A percentile compares a stretch with the other conserved stretches of the same genome.
Conservation (phyloP, 2,113 vertebrate species). For the Halichoeres trimaculatus region DNA sequence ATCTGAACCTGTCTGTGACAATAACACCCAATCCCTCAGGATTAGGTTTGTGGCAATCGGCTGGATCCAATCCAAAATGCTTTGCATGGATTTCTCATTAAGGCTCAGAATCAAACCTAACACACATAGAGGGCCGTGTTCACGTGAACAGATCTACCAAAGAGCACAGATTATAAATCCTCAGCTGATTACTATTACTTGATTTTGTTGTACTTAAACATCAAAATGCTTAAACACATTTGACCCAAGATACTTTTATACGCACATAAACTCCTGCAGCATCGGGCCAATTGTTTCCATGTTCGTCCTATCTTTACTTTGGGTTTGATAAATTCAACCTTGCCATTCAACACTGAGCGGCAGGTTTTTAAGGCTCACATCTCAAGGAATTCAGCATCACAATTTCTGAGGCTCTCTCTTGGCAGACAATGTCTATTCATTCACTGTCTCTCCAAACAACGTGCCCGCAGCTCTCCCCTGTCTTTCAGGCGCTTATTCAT, state of each 20-base stretch:
- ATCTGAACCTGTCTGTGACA: too few species aligned
- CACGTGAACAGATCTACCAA: too few species aligned
- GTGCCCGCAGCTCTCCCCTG: conserved; percentile 48
- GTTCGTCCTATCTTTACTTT: background rate
- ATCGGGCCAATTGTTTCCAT: background rate
- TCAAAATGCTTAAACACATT: background rate
- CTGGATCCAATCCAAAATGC: too few species aligned
- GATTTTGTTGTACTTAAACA: background rate
- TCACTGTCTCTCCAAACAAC: conserved; percentile 59
- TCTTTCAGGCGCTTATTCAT: conserved; percentile 71
- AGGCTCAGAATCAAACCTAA: too few species aligned
- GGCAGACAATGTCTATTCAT: conserved; percentile 58
- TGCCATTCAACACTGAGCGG: background rate
- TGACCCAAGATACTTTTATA: background rate
- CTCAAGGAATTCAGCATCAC: conserved; percentile 21
- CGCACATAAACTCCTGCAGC: background rate
- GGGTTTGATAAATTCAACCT: background rate
- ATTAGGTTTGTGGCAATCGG: too few species aligned
- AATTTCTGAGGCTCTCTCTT: conserved; percentile 40
- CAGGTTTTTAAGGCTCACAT: conserved; percentile 16
- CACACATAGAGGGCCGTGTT: too few species aligned
- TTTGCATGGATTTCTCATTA: too few species aligned
- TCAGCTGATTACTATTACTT: background rate
- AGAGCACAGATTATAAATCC: background rate
- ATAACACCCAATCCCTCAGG: too few species aligned